Base-by-base conservation (phyloP, 35 echinoderm and acorn worm species). In the Ptychodera flava region DNA sequence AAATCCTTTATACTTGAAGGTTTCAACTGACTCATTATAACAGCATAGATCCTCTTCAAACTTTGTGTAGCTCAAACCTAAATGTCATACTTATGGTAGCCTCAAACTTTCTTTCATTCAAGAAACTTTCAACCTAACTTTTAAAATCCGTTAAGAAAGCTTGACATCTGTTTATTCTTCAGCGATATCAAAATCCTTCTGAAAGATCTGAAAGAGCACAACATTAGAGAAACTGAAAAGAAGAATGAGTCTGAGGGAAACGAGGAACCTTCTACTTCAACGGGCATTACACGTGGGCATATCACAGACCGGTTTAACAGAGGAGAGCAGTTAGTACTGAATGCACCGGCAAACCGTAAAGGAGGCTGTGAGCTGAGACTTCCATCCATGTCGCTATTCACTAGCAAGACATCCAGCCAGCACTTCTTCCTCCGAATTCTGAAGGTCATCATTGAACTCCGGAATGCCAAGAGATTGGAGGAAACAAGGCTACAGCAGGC, bases 331-430 rank as follows among this genome's bases (percentile, higher is more conserved):
- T 86, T 97, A 14, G 94, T 97, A 0, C 78, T 97, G 32, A 93
- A 31, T 15, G 91, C 86, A 38, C 79, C 90, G 28, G 78, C 82
- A 89, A 35, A 85, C 30, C 88, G 84, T 30, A 64, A 91, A 28
- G 80, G 87, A 0, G 96, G 93, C 28, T 99, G 92, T 92, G 96
- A 99, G 86, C 90, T 99, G 10, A 87, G 96, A 27, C 86, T 99
- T 29, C 96, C 93, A n/a, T 94, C 92, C 52, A 99, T 99, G 96
- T 84, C 87, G 31, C 85, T 93, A 31, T 99, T 99, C 76, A 99
- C 93, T 0, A 88, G 92, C 33, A 99, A 99, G 90, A 99, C 89
- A 16, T 91, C 92, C 30, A 94, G 92, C 76, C 96, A 99, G 93
- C 94, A 93, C 34, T 91, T 94, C 64, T 89, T 99, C 35, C 79